Percentiles rank a stretch among this genome's conserved stretches.
These are phyloP conservation scores for Taphrorychus bicolor DNA, from an alignment of 2,888 invertebrate genomes.

Conservation along the genomic window DNA sequence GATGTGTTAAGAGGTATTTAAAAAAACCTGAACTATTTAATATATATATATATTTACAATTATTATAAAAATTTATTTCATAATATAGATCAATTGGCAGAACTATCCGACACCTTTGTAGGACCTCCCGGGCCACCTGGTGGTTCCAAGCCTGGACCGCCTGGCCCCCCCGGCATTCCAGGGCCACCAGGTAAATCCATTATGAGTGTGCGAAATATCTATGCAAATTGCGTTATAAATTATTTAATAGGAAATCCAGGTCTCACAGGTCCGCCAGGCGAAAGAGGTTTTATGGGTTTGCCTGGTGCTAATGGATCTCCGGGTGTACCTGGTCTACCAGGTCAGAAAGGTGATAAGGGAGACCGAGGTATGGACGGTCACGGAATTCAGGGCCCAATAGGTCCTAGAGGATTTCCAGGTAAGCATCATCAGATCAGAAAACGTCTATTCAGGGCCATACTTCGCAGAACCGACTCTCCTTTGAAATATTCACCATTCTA, in stretches of 20 bases:
- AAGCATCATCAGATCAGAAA: constrained; percentile 41
- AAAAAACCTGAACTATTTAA: too few species aligned
- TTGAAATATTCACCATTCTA: too few species aligned
- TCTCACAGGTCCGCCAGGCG: constrained; percentile 68
- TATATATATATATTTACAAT: too few species aligned
- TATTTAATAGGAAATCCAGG: constrained; percentile 70
- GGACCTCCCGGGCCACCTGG: constrained; percentile 75
- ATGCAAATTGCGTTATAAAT: too few species aligned
- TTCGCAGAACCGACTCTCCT: too few species aligned
- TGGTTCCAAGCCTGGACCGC: constrained; percentile 70
- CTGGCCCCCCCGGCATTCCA: constrained; percentile 73
- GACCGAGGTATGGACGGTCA: constrained; percentile 75
- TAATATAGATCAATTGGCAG: constrained; percentile 78
- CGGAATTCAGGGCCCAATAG: constrained; percentile 76
- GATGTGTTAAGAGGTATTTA: constrained; percentile 76
- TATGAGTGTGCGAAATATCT: background rate
- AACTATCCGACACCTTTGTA: constrained; percentile 68
- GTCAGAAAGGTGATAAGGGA: constrained; percentile 77
- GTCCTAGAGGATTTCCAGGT: constrained; percentile 75
- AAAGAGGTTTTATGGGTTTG: constrained; percentile 66
- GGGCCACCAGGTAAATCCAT: constrained; percentile 69
- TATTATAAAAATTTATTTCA: too few species aligned
- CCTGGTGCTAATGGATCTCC: constrained; percentile 67
- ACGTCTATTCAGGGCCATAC: too few species aligned
- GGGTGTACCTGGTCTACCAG: constrained; percentile 68